Evolutionary conservation across 2,888 invertebrate species (phyloP).

Genomic region (Petrophora chlorosata): DNA sequence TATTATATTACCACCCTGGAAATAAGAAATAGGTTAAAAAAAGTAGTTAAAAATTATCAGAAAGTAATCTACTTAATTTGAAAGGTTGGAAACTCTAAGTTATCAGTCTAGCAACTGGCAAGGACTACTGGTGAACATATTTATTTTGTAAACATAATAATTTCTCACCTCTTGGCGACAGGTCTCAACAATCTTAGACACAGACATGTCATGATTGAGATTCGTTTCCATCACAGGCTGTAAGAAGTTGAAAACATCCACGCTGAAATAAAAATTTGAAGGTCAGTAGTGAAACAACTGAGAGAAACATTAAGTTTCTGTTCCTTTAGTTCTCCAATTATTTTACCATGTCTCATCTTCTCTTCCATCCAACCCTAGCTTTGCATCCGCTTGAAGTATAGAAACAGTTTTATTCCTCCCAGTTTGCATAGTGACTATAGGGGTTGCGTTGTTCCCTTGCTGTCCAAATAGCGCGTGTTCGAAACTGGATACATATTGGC

Average conservation of each 20-base stretch:
- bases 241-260: slow-evolving; percentile 93
- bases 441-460: slow-evolving; percentile 87
- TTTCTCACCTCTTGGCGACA: slow-evolving; percentile 77
- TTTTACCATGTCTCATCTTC: slow-evolving; percentile 93
- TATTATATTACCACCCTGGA: slow-evolving; percentile 82
- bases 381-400: slow-evolving; percentile 84
- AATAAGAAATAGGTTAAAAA: background rate
- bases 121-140: background rate
- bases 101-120: background rate
- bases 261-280: slow-evolving; percentile 73
- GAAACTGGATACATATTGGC: slow-evolving; percentile 95
- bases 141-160: background rate
- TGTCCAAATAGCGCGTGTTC: slow-evolving; percentile 96
- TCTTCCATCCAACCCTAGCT: slow-evolving; percentile 75
- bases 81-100: too few relatives aligned
- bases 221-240: slow-evolving; percentile 88
- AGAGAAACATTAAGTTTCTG: too few relatives aligned
- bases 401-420: slow-evolving; percentile 85
- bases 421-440: slow-evolving; percentile 87
- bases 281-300: background rate
- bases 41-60: background rate
- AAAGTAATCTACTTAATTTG: too few relatives aligned
- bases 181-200: slow-evolving; percentile 87
- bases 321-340: too few relatives aligned
- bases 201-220: slow-evolving; percentile 84